Evolutionary conservation across 2,113 vertebrate species (phyloP), one percentile per base, ranked within the genome.

Genomic region (Ceyx margarethae): DNA sequence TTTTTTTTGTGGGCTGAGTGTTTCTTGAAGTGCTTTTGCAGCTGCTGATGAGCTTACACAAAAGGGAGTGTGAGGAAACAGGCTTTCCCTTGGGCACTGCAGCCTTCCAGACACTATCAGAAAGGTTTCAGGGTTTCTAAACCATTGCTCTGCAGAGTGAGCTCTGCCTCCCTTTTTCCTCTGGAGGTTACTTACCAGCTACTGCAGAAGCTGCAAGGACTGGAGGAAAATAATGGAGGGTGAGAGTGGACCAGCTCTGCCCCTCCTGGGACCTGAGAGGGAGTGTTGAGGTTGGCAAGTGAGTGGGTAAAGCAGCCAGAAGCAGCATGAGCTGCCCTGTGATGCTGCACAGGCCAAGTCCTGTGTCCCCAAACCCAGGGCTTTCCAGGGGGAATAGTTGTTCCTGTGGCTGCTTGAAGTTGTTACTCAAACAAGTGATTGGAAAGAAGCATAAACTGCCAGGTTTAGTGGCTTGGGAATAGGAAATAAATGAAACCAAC

Each of bases 181-280:
- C 5, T 57, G 53, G 21, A 22, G 33, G 72, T 43, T 37, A 9
- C 48, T 74, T 74, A 13, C 23, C 20, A 37, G 26, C 14, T 40
- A 9, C 35, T n/a, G 43, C 13, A 45, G 31, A 77, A 77, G 28
- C 48, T 62, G 43, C 21, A 37, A 53, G 50, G 48, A 9, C 18
- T 12, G 17, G 40, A n/a, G 33, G 40, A 31, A 45, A 20, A 22
- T 15, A 57, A 53, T 2, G 5, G 22, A 64, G 61, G 46, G 29
- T 0, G 1, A 66, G 1, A 66, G 33, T 1, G 0, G 33, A 15
- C 15, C 13, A 18, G 2, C 31, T 53, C 58, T 43, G 6, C 68
- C 5, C 23, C 25, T 43, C 26, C 17, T 25, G 22, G 15, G 72
- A 74, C 6, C 42, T 69, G n/a, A 74, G 37, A 68, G 25, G 13